phyloP scores from a whole-genome alignment of 53 echinoderm and acorn worm species.

The Stichopus horrens region DNA sequence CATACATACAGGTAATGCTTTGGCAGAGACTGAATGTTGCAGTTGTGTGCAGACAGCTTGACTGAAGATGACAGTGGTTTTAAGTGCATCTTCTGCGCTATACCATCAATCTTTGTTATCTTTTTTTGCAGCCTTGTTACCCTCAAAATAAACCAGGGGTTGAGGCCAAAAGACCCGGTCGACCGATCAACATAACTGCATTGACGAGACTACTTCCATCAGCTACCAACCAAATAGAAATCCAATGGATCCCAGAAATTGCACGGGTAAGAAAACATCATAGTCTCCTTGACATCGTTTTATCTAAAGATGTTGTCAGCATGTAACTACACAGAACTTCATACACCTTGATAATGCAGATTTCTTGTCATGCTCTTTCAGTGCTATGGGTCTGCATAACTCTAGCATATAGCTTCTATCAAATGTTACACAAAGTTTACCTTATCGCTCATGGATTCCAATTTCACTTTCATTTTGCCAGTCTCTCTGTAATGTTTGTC shows the following conservation, averaged over 20 bases:
- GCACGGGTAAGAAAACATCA: constrained; percentile 69
- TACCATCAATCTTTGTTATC: too few species aligned
- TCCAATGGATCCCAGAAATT: constrained; percentile 91
- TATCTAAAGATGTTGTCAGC: too few species aligned
- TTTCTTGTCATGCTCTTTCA: background rate
- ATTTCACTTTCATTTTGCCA: too few species aligned
- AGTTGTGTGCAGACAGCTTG: too few species aligned
- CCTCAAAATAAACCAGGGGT: constrained; percentile 95
- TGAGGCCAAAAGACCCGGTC: constrained; percentile 89
- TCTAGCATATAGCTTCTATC: background rate
- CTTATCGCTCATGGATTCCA: too few species aligned
- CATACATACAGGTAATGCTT: too few species aligned
- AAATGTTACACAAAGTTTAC: too few species aligned
- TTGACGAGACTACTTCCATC: constrained; percentile 77
- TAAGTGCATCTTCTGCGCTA: too few species aligned
- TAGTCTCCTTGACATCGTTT: background rate
- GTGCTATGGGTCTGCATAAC: background rate
- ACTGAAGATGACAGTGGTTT: too few species aligned
- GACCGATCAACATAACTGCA: constrained; percentile 91
- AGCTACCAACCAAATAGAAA: constrained; percentile 89
- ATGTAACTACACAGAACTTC: background rate
- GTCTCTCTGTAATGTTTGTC: too few species aligned
- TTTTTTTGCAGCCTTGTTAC: constrained; percentile 72
- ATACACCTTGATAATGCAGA: background rate
- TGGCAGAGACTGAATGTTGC: too few species aligned